Evolutionary conservation across 2,888 invertebrate species (phyloP).

Genomic region (Drosophila kambysellisi): DNA sequence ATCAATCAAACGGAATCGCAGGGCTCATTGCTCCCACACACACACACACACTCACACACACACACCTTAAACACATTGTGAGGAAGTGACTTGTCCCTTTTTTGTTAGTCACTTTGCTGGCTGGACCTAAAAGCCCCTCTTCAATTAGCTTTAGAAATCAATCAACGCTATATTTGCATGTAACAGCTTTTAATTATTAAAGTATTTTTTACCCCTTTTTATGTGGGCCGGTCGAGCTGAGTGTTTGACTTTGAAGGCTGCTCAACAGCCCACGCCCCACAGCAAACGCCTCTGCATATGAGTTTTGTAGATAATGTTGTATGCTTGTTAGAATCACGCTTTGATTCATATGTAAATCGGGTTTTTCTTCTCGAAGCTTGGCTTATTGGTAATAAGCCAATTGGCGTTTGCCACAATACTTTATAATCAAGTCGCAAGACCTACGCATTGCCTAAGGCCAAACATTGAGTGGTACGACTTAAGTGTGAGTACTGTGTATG

Average conservation of each 20-base stretch:
- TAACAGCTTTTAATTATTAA: conserved; percentile 72
- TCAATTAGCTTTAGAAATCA: conserved; percentile 75
- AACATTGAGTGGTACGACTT: conserved; percentile 64
- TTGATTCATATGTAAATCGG: conserved; percentile 72
- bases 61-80: conserved; percentile 12
- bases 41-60: conserved; percentile 24
- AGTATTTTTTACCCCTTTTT: conserved; percentile 36
- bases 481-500: conserved; percentile 19
- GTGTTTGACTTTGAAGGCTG: conserved; percentile 64
- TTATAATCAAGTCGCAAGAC: conserved; percentile 72
- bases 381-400: conserved; percentile 79
- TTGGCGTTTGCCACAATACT: conserved; percentile 75
- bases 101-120: conserved; percentile 22
- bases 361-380: conserved; percentile 41
- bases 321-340: conserved; percentile 69
- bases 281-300: conserved; percentile 68
- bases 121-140: conserved; percentile 54
- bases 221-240: conserved; percentile 39
- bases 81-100: conserved; percentile 62
- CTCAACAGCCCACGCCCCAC: conserved; percentile 62
- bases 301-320: conserved; percentile 36
- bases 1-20: conserved; percentile 42
- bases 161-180: conserved; percentile 68
- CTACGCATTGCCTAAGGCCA: conserved; percentile 75
- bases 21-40: conserved; percentile 14